phyloP scores from a whole-genome alignment of 2,888 invertebrate genomes.

The Calephelis perditalis region DNA sequence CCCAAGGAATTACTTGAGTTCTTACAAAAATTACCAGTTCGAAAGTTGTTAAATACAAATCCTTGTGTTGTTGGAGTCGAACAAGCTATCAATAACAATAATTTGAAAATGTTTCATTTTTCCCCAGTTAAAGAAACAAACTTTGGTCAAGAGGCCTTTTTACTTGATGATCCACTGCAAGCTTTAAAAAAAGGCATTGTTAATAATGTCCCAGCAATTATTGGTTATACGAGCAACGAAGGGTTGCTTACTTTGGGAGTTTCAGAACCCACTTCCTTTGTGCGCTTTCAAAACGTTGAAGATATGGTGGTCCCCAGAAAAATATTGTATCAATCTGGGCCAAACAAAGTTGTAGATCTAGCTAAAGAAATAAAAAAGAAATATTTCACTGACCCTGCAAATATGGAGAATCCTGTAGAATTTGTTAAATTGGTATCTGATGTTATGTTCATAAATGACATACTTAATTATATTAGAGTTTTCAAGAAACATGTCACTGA shows the following conservation, averaged over 20 bases:
- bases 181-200: constrained; percentile 59
- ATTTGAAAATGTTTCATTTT: constrained; percentile 41
- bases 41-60: constrained; percentile 36
- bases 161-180: constrained; percentile 38
- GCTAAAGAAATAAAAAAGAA: no score
- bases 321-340: constrained; percentile 32
- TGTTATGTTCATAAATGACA: constrained; percentile 31
- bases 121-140: constrained; percentile 50
- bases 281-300: constrained; percentile 35
- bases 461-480: constrained; percentile 33
- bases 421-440: constrained; percentile 31
- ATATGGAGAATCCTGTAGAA: no score
- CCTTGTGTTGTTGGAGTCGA: constrained; percentile 40
- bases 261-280: constrained; percentile 25
- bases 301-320: constrained; percentile 44
- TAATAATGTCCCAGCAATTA: constrained; percentile 79
- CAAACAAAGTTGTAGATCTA: no score
- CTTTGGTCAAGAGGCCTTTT: constrained; percentile 42
- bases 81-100: constrained; percentile 31
- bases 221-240: constrained; percentile 84
- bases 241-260: constrained; percentile 44
- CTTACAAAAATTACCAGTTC: constrained; percentile 40
- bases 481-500: constrained; percentile 29
- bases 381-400: no score
- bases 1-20: constrained; percentile 42